Base-by-base conservation (phyloP, 2,797 vertebrate genomes). In the Todus mexicanus region DNA sequence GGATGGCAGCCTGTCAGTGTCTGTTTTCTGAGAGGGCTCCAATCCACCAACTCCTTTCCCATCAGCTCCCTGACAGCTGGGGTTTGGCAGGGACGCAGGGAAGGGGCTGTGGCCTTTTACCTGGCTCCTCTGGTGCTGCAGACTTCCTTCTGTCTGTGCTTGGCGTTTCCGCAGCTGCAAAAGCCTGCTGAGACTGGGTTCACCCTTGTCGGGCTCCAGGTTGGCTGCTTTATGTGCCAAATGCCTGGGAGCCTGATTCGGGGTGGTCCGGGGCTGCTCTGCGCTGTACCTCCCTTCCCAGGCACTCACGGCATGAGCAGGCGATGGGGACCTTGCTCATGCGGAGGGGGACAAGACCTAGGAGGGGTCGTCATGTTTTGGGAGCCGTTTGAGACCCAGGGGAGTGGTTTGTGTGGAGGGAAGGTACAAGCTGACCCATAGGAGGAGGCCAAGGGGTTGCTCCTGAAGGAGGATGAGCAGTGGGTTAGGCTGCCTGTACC, bases 61-160 rank as follows among this genome's bases (percentile, higher is more conserved):
- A 78, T 75, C 90, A 93, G 77, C 78, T 87, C 29, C 1, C 10
- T 2, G 2, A 20, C 89, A 94, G 89, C 89, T 92, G 96, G 40
- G 43, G 5, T 29, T 68, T 71, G 66, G 60, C 77, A 90, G 73
- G 33, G 57, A 16, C 22, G 7, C 0, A 3, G 8, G 20, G 3
- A 51, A 27, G 48, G 47, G 23, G 7, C 29, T 12, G 1, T 27
- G 20, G 14, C 5, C 50, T 77, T 61, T 68, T 88, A 94, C 90
- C 90, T 88, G 63, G 63, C 42, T 84, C 42, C 31, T 70, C 2
- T 6, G 9, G 27, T 73, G 57, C 69, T 5, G 7, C 60, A 78
- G 35, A 31, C 42, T 61, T 75, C 14, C 5, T n/a, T 31, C 6
- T 1, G 3, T 9, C 27, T 57, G 38, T n/a, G 38, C 35, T 53